Evolutionary conservation across 2,797 vertebrate genomes (phyloP), one percentile per base, ranked within the genome.

Genomic region (Stomatorhinus walkeri): DNA sequence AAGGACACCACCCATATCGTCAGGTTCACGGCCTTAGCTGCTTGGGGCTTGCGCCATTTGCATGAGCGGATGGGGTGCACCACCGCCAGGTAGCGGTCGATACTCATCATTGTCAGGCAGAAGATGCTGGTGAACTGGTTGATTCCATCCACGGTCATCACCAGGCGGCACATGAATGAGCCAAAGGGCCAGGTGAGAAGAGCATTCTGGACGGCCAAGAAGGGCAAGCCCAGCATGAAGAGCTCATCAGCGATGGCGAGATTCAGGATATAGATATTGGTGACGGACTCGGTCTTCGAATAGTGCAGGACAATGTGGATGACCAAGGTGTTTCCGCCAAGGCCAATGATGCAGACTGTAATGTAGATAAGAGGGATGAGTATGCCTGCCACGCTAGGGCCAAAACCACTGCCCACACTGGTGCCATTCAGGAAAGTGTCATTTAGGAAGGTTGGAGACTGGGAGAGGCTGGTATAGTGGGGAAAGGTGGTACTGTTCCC

Each of bases 81-180:
- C 1, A 99, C 97, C 0, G 98, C 98, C 92, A 99, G 92, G 93
- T 98, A 99, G 32, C 98, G 97, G 90, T 99, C 98, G 32, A 98
- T 96, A 7, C 98, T 99, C 98, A 99, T 98, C 90, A 98, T 96
- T 0, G 97, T 99, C 92, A 99, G 95, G 92, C 98, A 99, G 93
- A 99, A 99, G 92, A 98, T 97, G 92, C 98, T 98, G 90, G 98
- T 99, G 95, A 99, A 99, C 90, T 99, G 98, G 93, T 99, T 99
- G 93, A 99, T 96, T 54, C 98, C 98, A 0, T 99, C 98, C 85
- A 98, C 95, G 0, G 98, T 97, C 96, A 97, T 97, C 32, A 99
- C 97, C 91, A 98, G 93, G 0, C 98, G 95, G 91, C 98, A 99
- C 88, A 98, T 95, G 0, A 97, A 94, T 0, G 97, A 95, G 12